Evolutionary conservation across 2,797 vertebrate species (phyloP).

Genomic region (Takifugu rubripes): DNA sequence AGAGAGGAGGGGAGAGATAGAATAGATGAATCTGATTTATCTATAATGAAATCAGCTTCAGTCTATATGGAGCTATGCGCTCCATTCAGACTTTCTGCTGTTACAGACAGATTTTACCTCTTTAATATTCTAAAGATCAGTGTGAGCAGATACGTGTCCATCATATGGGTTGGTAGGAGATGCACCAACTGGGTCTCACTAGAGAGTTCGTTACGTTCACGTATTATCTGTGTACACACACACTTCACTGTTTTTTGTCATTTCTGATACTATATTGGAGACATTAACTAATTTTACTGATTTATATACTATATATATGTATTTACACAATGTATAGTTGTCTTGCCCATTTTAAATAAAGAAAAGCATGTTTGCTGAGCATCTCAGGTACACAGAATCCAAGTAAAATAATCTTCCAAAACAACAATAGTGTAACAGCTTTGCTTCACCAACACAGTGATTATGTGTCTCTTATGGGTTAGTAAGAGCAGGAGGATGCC

Average conservation of each 20-base stretch:
- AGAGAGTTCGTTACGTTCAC: too few species aligned
- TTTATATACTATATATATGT: too few species aligned
- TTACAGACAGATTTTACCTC: conserved; percentile 61
- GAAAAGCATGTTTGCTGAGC: too few species aligned
- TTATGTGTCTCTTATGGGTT: conserved; percentile 19
- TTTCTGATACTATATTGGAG: too few species aligned
- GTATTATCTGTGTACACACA: too few species aligned
- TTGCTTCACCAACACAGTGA: conserved; percentile 6
- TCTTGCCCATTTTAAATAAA: too few species aligned
- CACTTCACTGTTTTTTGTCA: too few species aligned
- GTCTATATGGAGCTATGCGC: conserved; percentile 59
- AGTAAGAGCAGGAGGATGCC: conserved; percentile 23
- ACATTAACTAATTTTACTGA: too few species aligned
- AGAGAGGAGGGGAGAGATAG: conserved; percentile 55
- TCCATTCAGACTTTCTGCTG: conserved; percentile 67
- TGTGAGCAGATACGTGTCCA: conserved; percentile 39
- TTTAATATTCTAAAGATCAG: conserved; percentile 72
- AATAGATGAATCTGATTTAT: conserved; percentile 75
- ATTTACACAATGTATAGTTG: too few species aligned
- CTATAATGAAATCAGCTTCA: conserved; percentile 75
- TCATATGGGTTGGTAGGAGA: conserved; percentile 21
- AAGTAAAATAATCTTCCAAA: conserved; percentile 2
- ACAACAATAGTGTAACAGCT: not conserved
- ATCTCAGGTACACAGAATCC: too few species aligned
- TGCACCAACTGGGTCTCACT: not conserved